Conservation (phyloP, 1,140 invertebrate genomes). For the Pectinophora gossypiella region DNA sequence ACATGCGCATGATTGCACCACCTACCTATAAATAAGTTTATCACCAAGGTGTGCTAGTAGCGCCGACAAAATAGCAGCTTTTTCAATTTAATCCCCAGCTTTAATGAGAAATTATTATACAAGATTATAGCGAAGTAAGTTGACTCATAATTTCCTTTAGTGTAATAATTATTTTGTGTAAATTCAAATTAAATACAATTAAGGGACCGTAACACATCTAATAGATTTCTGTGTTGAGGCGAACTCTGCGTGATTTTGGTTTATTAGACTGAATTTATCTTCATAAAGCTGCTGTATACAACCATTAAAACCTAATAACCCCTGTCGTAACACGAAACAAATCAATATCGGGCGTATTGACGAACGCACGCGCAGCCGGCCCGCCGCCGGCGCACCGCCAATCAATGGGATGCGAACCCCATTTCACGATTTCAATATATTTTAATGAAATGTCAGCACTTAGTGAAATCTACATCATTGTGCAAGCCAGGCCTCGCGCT, state of each 20-base stretch:
- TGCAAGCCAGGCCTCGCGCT: constrained; percentile 35
- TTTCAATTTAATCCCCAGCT: not conserved
- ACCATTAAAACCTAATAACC: constrained; percentile 31
- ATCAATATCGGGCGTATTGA: constrained; percentile 52
- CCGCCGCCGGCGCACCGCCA: constrained; percentile 37
- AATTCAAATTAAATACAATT: too few species aligned
- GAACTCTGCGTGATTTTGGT: not conserved
- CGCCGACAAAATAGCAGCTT: not conserved
- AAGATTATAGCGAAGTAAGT: not conserved
- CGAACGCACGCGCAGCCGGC: constrained; percentile 47
- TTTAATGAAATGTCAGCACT: constrained; percentile 69
- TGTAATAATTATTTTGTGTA: too few species aligned
- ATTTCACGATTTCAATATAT: constrained; percentile 72
- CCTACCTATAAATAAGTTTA: constrained; percentile 19
- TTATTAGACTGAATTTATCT: not conserved
- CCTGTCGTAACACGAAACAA: constrained; percentile 45
- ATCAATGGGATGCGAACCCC: constrained; percentile 61
- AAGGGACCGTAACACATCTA: too few species aligned
- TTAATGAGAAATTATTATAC: not conserved
- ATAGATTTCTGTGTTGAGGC: not conserved
- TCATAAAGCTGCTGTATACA: constrained; percentile 11
- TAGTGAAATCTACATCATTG: constrained; percentile 59
- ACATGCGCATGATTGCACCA: constrained; percentile 71
- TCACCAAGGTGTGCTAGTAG: not conserved
- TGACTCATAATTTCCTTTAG: not conserved